Base-by-base conservation (phyloP, 1,140 invertebrate species). In the Drosophila elegans region DNA sequence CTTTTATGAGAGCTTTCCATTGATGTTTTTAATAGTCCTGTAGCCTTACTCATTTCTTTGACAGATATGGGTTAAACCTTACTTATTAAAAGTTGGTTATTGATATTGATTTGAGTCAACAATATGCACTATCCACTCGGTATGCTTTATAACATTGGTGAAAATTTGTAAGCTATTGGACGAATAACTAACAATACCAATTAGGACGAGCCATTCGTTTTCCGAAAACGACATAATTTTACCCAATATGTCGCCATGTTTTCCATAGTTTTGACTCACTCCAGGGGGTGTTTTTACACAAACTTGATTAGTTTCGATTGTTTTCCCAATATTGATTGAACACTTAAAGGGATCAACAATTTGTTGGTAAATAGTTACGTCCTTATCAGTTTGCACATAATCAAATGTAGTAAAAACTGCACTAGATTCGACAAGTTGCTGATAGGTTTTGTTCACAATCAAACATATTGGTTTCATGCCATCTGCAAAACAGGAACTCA, bases 151-250 rank as follows among this genome's bases (percentile, higher is more conserved):
- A 21, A 66, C 21, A 41, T 63, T 32, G 11, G 63, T 66, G 12
- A 63, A n/a, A 13, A 66, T 11, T 36, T 29, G 10, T 1, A 41
- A 3, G 6, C 44, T 59, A 6, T 48, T 63, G 0, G 27, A 13
- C 9, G 34, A 39, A 25, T 41, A 66, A 48, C 59, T 63, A 13
- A 9, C 11, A 3, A 66, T 66, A 9, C 63, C 63, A 5, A 48
- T 1, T 12, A 66, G n/a, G 21, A 34, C n/a, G 9, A 39, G 10
- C 25, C 12, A 2, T 5, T 16, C 1, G 11, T 13, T 21, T 12
- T 5, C 13, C 9, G 0, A 1, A 25, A 12, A 5, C 7, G 0
- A 0, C 0, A 41, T 2, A 6, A 1, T 9, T 25, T 1, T 6
- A 1, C 13, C 32, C 29, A 51, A 34, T 5, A 51, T 1, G 9